phyloP scores from a whole-genome alignment of 2,797 vertebrate genomes.

The Sebastes umbrosus region DNA sequence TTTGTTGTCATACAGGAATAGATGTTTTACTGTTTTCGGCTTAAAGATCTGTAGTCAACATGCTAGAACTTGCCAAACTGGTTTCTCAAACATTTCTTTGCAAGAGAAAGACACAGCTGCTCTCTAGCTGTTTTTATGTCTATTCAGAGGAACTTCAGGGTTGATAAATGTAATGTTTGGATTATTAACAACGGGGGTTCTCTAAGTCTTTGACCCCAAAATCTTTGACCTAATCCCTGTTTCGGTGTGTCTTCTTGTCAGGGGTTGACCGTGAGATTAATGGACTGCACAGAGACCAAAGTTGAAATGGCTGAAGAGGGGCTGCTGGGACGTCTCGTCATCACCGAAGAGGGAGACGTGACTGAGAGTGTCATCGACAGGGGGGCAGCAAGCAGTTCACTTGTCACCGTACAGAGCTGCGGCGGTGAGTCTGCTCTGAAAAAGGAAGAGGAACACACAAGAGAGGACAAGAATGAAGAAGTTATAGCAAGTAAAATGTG shows the following conservation, averaged over 20 bases:
- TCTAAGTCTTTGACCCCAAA: background rate
- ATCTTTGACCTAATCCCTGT: background rate
- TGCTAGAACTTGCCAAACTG: conserved; percentile 61
- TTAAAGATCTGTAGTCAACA: conserved; percentile 46
- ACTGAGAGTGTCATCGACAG: conserved; percentile 1
- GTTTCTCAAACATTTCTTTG: conserved; percentile 47
- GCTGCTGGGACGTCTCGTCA: conserved; percentile 69
- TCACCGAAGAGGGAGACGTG: conserved; percentile 73
- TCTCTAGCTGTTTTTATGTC: background rate
- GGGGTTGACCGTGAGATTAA: conserved; percentile 40
- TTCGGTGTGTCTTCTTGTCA: conserved; percentile 28
- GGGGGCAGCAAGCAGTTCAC: background rate
- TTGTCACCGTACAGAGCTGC: background rate
- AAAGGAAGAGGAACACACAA: conserved; percentile 38
- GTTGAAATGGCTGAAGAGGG: conserved; percentile 66
- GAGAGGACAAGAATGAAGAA: conserved; percentile 19
- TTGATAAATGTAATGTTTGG: background rate
- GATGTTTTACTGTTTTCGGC: background rate
- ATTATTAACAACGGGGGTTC: background rate
- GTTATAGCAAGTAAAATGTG: background rate
- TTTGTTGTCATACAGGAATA: conserved; percentile 3
- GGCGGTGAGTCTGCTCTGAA: conserved; percentile 1
- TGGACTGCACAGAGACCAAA: conserved; percentile 51
- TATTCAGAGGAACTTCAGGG: background rate
- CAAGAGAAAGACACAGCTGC: background rate